Evolutionary conservation across 2,113 vertebrate species (phyloP).

Genomic region (Crotalus horridus): DNA sequence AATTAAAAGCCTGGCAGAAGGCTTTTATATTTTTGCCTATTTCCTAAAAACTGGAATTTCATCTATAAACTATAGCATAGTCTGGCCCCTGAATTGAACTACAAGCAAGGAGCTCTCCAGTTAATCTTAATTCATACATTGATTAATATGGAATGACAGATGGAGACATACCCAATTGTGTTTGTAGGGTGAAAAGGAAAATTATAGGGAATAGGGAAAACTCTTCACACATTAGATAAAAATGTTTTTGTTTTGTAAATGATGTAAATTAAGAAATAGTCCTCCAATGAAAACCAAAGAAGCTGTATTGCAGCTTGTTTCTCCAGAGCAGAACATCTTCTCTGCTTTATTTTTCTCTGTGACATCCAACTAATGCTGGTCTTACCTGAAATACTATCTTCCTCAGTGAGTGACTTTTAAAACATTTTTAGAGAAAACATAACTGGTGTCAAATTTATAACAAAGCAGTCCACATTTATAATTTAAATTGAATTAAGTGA

Average conservation of each 20-base stretch:
- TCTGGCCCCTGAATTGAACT: not conserved
- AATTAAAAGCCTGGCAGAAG: not conserved
- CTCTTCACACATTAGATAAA: not conserved
- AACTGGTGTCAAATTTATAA: not conserved
- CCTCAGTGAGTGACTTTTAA: not conserved
- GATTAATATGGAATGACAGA: not conserved
- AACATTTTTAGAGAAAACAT: not conserved
- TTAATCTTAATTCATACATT: not conserved
- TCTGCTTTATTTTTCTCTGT: not conserved
- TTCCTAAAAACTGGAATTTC: not conserved
- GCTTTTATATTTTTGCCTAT: not conserved
- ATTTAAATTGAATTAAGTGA: not conserved
- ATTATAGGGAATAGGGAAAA: not conserved
- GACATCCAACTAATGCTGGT: not conserved
- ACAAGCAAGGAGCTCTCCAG: not conserved
- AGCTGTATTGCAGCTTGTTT: not conserved
- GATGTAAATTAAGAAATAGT: not conserved
- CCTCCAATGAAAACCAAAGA: not conserved
- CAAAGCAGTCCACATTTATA: not conserved
- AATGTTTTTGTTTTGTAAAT: not conserved
- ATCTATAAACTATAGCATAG: not conserved
- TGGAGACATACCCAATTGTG: not conserved
- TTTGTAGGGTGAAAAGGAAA: not conserved
- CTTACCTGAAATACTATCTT: not conserved
- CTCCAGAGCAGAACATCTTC: not conserved